Conservation (phyloP, 2,888 invertebrate genomes). For the Ellobium chinense region DNA sequence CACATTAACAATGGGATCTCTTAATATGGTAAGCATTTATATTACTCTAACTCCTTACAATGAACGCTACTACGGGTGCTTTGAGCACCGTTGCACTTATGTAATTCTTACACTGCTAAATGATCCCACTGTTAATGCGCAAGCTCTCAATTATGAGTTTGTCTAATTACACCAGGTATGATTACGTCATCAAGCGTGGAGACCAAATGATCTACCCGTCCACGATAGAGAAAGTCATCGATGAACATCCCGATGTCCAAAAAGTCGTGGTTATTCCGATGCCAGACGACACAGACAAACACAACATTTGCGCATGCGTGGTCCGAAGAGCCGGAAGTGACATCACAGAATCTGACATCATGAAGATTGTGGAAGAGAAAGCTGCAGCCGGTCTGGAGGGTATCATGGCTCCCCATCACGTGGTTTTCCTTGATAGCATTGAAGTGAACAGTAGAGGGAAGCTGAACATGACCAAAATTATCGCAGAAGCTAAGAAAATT, state of each 20-base stretch:
- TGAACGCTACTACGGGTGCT: too few species aligned
- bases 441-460: conserved; percentile 5
- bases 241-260: conserved; percentile 8
- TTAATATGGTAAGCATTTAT: too few species aligned
- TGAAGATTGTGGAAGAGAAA: neutral
- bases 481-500: too few species aligned
- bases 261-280: conserved; percentile 33
- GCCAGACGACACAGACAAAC: conserved; percentile 25
- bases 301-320: conserved; percentile 46
- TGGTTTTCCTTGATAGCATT: neutral
- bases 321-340: neutral
- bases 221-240: conserved; percentile 26
- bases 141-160: too few species aligned
- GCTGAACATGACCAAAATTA: too few species aligned
- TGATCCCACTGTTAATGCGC: too few species aligned
- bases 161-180: too few species aligned
- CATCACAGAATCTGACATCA: conserved; percentile 18
- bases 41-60: too few species aligned
- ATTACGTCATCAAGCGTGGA: conserved; percentile 31
- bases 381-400: neutral
- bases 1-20: too few species aligned
- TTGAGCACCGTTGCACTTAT: too few species aligned
- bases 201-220: conserved; percentile 27
- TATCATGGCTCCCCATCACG: neutral
- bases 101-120: too few species aligned